Percentiles rank a stretch among this genome's conserved stretches.
phyloP scores from a whole-genome alignment of 92 coral and sea anemone genomes.

The Epizoanthus stellaris region DNA sequence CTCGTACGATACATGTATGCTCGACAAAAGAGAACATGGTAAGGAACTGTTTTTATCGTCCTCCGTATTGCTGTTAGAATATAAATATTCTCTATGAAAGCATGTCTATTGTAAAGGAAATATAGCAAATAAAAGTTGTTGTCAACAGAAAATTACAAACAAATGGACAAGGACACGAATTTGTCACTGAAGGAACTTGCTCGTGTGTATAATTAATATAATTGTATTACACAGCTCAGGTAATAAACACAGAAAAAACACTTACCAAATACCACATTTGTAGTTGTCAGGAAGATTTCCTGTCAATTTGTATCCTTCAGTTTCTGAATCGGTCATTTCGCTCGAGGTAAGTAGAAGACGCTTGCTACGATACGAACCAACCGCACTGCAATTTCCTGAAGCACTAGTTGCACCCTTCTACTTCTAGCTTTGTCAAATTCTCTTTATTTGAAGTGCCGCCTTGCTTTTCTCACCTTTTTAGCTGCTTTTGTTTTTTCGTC shows the following conservation, averaged over 20 bases:
- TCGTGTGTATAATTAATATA: too few species aligned
- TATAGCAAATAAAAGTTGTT: background rate
- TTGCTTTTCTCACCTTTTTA: too few species aligned
- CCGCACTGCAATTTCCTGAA: too few species aligned
- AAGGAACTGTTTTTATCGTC: background rate
- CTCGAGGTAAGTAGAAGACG: background rate
- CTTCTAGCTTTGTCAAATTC: too few species aligned
- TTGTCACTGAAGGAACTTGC: too few species aligned
- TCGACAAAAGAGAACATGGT: background rate
- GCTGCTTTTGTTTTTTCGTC: too few species aligned
- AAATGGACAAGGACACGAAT: too few species aligned
- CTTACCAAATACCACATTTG: conserved; percentile 8
- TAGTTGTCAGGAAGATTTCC: conserved; percentile 1
- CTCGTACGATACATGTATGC: background rate
- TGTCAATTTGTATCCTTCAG: background rate
- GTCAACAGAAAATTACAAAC: background rate
- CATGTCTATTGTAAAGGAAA: background rate
- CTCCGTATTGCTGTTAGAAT: background rate
- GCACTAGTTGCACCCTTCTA: too few species aligned
- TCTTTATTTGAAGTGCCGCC: too few species aligned
- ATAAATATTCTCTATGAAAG: background rate
- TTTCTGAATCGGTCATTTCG: conserved; percentile 1
- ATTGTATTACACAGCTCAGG: too few species aligned
- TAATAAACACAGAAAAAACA: background rate
- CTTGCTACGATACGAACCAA: background rate